Percentiles rank a stretch among this genome's conserved stretches.
Evolutionary conservation across 2,888 invertebrate genomes (phyloP).

Genomic region (Caenorhabditis afra): DNA sequence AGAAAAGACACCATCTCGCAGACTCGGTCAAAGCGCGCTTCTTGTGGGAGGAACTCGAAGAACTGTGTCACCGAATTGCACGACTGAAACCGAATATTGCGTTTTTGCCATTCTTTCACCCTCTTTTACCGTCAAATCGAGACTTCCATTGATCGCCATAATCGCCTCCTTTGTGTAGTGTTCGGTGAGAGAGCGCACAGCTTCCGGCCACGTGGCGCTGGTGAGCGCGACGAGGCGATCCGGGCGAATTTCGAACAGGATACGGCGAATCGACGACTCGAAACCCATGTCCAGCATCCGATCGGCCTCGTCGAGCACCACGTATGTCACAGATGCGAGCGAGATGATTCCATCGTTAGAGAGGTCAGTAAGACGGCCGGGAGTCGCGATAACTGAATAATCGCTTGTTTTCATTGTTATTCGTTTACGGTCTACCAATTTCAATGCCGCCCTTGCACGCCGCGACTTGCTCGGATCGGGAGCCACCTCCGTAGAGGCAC

Average conservation of each 20-base stretch:
- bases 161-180: constrained; percentile 92
- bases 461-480: constrained; percentile 88
- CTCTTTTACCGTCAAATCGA: constrained; percentile 86
- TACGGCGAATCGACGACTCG: constrained; percentile 86
- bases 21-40: constrained; percentile 54
- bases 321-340: constrained; percentile 71
- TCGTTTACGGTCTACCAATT: constrained; percentile 83
- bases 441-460: constrained; percentile 89
- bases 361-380: constrained; percentile 94
- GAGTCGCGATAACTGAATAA: constrained; percentile 88
- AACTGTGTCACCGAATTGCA: constrained; percentile 91
- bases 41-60: constrained; percentile 86
- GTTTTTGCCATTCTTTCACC: not conserved
- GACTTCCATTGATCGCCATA: constrained; percentile 90
- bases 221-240: constrained; percentile 97
- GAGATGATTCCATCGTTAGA: constrained; percentile 84
- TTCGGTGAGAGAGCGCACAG: constrained; percentile 89
- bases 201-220: constrained; percentile 94
- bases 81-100: too few relatives aligned
- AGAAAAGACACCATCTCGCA: constrained; percentile 81
- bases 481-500: constrained; percentile 93
- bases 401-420: not conserved
- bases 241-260: constrained; percentile 88
- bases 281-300: constrained; percentile 84
- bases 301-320: constrained; percentile 90